Percentiles rank a stretch among this genome's conserved stretches.
Conservation (phyloP, 2,888 invertebrate genomes). For the Caenorhabditis plicata region DNA sequence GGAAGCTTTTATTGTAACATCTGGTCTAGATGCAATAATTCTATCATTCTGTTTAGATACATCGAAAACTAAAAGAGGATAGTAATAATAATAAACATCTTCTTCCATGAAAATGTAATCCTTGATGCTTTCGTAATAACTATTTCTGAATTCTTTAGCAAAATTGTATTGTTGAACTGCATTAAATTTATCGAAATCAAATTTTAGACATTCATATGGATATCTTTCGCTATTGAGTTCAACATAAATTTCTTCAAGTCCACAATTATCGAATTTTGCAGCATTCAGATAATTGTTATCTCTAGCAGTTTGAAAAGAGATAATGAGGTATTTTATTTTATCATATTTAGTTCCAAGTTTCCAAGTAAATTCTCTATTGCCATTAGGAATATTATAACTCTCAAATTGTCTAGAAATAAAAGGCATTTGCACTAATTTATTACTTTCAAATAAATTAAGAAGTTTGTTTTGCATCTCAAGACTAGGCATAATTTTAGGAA, state of each 20-base stretch:
- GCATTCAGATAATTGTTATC: conserved; percentile 49
- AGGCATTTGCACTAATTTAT: conserved; percentile 39
- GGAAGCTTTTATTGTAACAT: conserved; percentile 45
- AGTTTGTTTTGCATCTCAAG: conserved; percentile 50
- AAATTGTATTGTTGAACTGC: conserved; percentile 50
- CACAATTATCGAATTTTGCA: conserved; percentile 48
- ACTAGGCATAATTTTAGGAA: conserved; percentile 48
- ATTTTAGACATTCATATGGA: conserved; percentile 48
- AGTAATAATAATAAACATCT: conserved; percentile 43
- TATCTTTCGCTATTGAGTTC: conserved; percentile 47
- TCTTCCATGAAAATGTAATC: conserved; percentile 47
- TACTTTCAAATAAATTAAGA: conserved; percentile 38
- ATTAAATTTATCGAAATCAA: conserved; percentile 47
- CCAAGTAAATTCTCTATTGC: conserved; percentile 51
- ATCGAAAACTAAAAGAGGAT: conserved; percentile 43
- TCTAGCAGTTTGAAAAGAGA: conserved; percentile 39
- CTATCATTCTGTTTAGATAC: conserved; percentile 49
- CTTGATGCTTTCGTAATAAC: conserved; percentile 40
- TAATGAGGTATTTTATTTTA: conserved; percentile 46
- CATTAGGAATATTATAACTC: conserved; percentile 51
- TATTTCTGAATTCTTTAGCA: conserved; percentile 48
- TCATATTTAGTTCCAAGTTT: conserved; percentile 52
- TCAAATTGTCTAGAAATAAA: conserved; percentile 48
- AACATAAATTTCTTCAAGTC: conserved; percentile 48
- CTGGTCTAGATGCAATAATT: conserved; percentile 43